phyloP scores from a whole-genome alignment of 1,140 invertebrate species.

The Monomorium pharaonis region DNA sequence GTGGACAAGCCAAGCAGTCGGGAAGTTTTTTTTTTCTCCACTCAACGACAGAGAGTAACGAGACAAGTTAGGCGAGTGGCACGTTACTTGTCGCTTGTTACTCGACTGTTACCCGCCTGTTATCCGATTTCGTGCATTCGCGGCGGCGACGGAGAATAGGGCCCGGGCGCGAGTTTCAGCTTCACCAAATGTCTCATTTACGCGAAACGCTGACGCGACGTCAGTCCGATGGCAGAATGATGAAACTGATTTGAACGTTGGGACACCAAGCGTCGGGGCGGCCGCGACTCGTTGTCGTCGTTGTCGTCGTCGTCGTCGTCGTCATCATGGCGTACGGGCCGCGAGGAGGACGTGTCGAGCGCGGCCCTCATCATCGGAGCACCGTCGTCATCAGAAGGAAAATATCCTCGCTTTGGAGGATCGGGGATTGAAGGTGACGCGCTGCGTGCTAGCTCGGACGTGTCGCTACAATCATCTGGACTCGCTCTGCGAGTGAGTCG shows the following conservation, averaged over 20 bases:
- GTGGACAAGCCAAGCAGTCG: background rate
- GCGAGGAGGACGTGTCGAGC: background rate
- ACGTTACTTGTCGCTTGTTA: background rate
- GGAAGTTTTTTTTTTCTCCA: too few species aligned
- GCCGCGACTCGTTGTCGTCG: background rate
- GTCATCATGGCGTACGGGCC: too few species aligned
- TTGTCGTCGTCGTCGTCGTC: background rate
- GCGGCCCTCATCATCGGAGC: too few species aligned
- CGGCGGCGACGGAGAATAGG: conserved; percentile 10
- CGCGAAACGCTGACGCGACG: background rate
- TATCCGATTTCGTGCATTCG: background rate
- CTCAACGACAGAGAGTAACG: background rate
- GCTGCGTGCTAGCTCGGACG: conserved; percentile 69
- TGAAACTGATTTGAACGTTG: conserved; percentile 31
- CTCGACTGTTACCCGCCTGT: background rate
- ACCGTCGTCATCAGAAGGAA: conserved; percentile 49
- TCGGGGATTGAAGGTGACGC: conserved; percentile 73
- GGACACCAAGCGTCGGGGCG: background rate
- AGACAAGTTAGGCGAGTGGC: background rate
- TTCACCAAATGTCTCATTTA: background rate
- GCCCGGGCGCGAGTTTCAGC: background rate
- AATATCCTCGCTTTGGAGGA: conserved; percentile 64
- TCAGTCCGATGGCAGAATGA: background rate
- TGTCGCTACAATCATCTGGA: conserved; percentile 82
- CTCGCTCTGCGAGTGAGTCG: conserved; percentile 81